Conservation (phyloP, 2,797 vertebrate species). For the Perodicticus potto region DNA sequence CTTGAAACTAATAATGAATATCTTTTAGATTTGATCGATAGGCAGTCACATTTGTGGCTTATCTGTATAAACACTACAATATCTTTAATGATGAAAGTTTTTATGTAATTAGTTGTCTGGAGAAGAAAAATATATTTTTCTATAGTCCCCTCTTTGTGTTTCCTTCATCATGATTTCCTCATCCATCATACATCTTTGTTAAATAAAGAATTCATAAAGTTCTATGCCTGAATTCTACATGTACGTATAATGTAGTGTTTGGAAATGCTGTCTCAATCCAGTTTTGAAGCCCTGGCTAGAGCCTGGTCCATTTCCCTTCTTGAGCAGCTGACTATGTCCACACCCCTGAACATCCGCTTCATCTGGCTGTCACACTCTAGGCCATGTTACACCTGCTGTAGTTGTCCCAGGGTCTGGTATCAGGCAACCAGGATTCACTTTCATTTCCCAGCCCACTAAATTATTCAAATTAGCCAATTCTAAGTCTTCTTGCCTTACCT, state of each 20-base stretch:
- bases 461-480: neutral
- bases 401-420: neutral
- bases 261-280: neutral
- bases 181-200: neutral
- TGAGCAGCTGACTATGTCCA: neutral
- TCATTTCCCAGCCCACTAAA: neutral
- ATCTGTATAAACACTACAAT: neutral
- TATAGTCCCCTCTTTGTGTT: neutral
- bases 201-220: neutral
- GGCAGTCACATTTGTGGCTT: neutral
- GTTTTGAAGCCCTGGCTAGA: neutral
- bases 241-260: neutral
- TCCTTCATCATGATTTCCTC: neutral
- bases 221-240: neutral
- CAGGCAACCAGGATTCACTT: neutral
- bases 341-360: neutral
- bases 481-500: too few species aligned
- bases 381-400: neutral
- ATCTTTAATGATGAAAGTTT: neutral
- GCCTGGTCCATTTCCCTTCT: neutral
- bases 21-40: neutral
- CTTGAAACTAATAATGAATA: constrained; percentile 19
- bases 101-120: constrained; percentile 1
- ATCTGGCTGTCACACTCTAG: neutral
- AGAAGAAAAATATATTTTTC: neutral